Evolutionary conservation across 1,140 invertebrate genomes (phyloP), one percentile per base, ranked within the genome.

Genomic region (Mycetomoellerius zeteki): DNA sequence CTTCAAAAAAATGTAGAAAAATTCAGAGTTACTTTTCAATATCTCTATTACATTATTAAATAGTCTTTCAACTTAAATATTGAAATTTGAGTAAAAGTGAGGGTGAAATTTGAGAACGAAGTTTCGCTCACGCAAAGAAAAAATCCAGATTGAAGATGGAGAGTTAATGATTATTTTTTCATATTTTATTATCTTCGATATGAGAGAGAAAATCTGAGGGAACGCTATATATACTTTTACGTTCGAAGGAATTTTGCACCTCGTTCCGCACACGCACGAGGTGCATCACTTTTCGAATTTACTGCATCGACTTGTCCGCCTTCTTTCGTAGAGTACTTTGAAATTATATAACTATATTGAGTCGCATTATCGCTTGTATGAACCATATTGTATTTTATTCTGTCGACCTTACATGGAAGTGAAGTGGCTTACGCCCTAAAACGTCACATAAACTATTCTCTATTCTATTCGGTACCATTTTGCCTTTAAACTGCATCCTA

Each of bases 401-500:
- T 30, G 14, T 76, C 58, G 54, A 75, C 30, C 60, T 78, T 47
- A 75, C 75, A 60, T 64, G 33, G 1, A 58, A 56, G 52, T 62
- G 43, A 78, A 85, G 69, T 85, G 24, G 54, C 30, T 76, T 33
- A 47, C 21, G 71, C 54, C 54, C 33, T 77, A 64, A 72, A 85
- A 85, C 54, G 71, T 77, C 64, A 85, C 81, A 85, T 73, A 85
- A 85, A 85, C 58, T 78, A 78, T 50, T 50, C 75, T 43, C 54
- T 19, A 78, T 65, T 73, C 64, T 81, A 33, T 71, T 71, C n/a
- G 21, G n/a, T 33, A 24, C 54, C 47, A 58, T 76, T 73, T n/a
- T 73, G 52, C 27, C 19, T 7, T 14, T 60, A 33, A 54, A 58
- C 62, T 24, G 27, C 16, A n/a, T 19, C 12, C n/a, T 27, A 54